Conservation (phyloP, 2,113 vertebrate species). For the Spheniscus mendiculus region DNA sequence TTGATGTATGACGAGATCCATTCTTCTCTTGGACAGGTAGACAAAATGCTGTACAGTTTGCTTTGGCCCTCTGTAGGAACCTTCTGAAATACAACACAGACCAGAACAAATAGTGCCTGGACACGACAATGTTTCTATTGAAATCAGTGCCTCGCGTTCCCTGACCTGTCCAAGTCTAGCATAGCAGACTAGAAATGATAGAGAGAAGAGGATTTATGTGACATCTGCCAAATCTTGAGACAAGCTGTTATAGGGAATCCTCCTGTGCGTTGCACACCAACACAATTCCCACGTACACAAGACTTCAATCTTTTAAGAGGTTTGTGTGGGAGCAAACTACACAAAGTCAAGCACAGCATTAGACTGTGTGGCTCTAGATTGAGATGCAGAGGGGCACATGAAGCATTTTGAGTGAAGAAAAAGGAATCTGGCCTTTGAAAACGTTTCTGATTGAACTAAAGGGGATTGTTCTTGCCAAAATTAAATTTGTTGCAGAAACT, state of each 20-base stretch:
- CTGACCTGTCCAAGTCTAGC: not conserved
- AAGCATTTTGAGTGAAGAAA: not conserved
- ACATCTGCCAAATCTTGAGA: not conserved
- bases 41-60: not conserved
- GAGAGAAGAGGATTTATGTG: not conserved
- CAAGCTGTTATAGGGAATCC: rapidly evolving
- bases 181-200: not conserved
- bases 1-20: not conserved
- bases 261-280: not conserved
- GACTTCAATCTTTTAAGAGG: not conserved
- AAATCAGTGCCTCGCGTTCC: not conserved
- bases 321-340: not conserved
- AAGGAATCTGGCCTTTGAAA: not conserved
- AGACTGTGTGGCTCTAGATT: not conserved
- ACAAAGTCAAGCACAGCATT: not conserved
- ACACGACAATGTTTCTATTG: not conserved
- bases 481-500: not conserved
- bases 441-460: not conserved
- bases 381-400: not conserved
- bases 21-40: not conserved
- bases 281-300: rapidly evolving
- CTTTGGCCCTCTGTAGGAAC: not conserved
- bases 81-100: not conserved
- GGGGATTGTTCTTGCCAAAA: not conserved
- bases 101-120: not conserved